These are phyloP conservation scores for Drosophila helvetica DNA, from an alignment of 2,888 invertebrate species.

Conservation along the genomic window DNA sequence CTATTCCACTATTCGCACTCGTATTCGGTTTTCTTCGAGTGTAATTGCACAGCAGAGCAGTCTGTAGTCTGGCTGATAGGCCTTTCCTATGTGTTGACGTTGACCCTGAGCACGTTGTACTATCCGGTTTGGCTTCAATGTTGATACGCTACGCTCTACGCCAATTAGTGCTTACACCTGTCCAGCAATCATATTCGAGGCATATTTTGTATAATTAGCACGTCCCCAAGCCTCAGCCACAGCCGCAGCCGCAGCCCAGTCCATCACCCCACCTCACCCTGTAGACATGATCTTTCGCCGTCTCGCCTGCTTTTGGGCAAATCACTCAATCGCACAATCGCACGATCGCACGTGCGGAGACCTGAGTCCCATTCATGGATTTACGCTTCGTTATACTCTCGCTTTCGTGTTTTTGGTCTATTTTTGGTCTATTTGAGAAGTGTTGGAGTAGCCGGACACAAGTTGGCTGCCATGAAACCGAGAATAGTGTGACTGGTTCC, in stretches of 20 bases:
- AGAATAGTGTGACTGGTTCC: not conserved
- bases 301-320: constrained; percentile 45
- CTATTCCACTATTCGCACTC: constrained; percentile 7
- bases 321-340: constrained; percentile 26
- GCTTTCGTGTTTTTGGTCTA: constrained; percentile 37
- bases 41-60: constrained; percentile 34
- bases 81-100: constrained; percentile 23
- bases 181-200: constrained; percentile 38
- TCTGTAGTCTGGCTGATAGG: constrained; percentile 14
- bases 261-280: not conserved
- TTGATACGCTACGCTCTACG: constrained; percentile 23
- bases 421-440: constrained; percentile 36
- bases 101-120: constrained; percentile 41
- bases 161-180: constrained; percentile 73
- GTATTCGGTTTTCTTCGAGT: constrained; percentile 37
- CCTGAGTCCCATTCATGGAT: constrained; percentile 49
- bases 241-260: constrained; percentile 33
- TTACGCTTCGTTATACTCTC: constrained; percentile 41
- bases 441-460: not conserved
- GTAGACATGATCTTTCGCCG: constrained; percentile 35
- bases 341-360: constrained; percentile 48
- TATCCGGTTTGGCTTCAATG: constrained; percentile 57
- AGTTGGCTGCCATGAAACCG: constrained; percentile 8
- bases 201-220: constrained; percentile 53
- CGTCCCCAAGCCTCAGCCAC: constrained; percentile 42